Evolutionary conservation across 2,888 invertebrate species (phyloP).

Genomic region (Terebella lapidaria): DNA sequence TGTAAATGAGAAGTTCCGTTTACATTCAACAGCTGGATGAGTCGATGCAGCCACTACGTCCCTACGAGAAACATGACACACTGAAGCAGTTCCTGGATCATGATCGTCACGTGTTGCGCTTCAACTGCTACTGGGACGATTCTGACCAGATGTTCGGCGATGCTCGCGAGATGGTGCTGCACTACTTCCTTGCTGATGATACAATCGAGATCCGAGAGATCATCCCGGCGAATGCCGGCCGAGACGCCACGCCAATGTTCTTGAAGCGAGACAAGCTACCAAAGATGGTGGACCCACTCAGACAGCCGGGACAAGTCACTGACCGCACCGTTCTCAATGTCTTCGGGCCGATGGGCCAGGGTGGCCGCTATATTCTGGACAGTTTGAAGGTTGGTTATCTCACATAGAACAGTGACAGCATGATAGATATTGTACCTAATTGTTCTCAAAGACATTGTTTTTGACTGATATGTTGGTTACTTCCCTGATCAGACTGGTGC

Average conservation of each 20-base stretch:
- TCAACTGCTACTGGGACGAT: constrained; percentile 88
- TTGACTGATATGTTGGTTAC: neutral
- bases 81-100: constrained; percentile 77
- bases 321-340: constrained; percentile 54
- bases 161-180: constrained; percentile 71
- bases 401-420: too few relatives aligned
- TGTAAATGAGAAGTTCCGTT: neutral
- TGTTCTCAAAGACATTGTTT: neutral
- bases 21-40: constrained; percentile 43
- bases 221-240: constrained; percentile 65
- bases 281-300: constrained; percentile 55
- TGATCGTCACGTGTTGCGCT: constrained; percentile 69
- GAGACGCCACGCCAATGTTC: constrained; percentile 69
- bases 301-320: constrained; percentile 48
- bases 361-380: constrained; percentile 52
- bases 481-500: constrained; percentile 46
- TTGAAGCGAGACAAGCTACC: constrained; percentile 72
- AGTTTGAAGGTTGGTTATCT: constrained; percentile 48
- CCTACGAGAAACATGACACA: constrained; percentile 56
- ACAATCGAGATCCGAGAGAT: constrained; percentile 82
- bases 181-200: constrained; percentile 81
- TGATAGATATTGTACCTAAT: too few relatives aligned
- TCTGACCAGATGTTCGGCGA: constrained; percentile 71
- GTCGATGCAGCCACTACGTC: constrained; percentile 51
- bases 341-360: constrained; percentile 51